Percentiles rank a stretch among this genome's conserved stretches.
Conservation (phyloP, 2,797 vertebrate species). For the Buphagus erythrorhynchus region DNA sequence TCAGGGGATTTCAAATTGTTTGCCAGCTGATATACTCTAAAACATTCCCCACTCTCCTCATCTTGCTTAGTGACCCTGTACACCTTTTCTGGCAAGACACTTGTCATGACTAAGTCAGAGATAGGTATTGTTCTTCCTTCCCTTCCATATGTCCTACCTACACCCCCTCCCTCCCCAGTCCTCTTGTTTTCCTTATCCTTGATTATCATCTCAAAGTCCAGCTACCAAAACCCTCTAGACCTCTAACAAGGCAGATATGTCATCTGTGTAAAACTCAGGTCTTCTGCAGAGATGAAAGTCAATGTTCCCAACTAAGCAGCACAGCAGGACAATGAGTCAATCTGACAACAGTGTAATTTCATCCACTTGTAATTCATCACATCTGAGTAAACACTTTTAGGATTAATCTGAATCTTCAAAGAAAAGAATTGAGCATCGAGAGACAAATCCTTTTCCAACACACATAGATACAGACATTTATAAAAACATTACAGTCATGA, state of each 20-base stretch:
- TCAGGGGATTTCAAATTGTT: not conserved
- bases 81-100: not conserved
- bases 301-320: not conserved
- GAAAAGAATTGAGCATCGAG: not conserved
- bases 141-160: not conserved
- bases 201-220: not conserved
- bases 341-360: not conserved
- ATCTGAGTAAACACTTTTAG: constrained; percentile 38
- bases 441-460: not conserved
- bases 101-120: not conserved
- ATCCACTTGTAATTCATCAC: not conserved
- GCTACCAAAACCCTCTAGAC: not conserved
- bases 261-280: not conserved
- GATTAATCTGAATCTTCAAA: constrained; percentile 19
- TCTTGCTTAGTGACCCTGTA: not conserved
- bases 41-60: not conserved
- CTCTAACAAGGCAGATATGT: not conserved
- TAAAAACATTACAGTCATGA: not conserved
- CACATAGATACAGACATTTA: not conserved
- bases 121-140: not conserved
- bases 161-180: rapidly evolving
- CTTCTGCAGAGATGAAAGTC: not conserved
- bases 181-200: not conserved
- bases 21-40: not conserved
- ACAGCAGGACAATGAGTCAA: not conserved